Evolutionary conservation across 2,113 vertebrate species (phyloP), one percentile per base, ranked within the genome.

Genomic region (Amazona vittata): DNA sequence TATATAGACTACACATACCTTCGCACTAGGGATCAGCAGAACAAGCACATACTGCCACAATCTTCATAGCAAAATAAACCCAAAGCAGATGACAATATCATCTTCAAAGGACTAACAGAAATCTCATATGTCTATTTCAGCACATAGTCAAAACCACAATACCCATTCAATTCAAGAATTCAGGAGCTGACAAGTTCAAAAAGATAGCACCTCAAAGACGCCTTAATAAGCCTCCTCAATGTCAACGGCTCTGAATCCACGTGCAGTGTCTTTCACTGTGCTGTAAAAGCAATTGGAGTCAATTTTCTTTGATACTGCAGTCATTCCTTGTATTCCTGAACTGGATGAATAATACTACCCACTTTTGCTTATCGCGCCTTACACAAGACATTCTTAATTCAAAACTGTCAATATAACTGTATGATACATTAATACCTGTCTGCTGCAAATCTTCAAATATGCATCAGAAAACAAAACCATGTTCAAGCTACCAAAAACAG

Each of bases 321-420:
- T 43, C 1, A 0, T 71, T 75, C 24, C 14, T 50, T 31, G 37
- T 26, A 76, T 44, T 64, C 37, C 75, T 15, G 10, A 65, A 24
- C 11, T 49, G 15, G 39, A 37, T 53, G 14, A 55, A 64, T 29
- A 33, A 41, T 4, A 78, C 4, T 35, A 49, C 12, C 44, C 35
- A 52, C 20, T 60, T 62, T 12, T 82, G 25, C 31, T 67, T n/a
- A 60, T 21, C 1, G 0, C 0, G 0, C 28, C 39, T 83, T 37
- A 82, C 9, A 29, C 46, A 81, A 82, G 25, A 7, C 14, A 49
- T 49, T 67, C 22, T 33, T 50, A 49, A 63, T 37, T 49, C 9
- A 4, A 73, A 83, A 83, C 20, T 41, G 18, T 29, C 47, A 41
- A 31, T 46, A 21, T 11, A 88, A 15, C 28, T 20, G 4, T 20